Conservation (phyloP, 2,797 vertebrate genomes). For the Cichlasoma orientale region DNA sequence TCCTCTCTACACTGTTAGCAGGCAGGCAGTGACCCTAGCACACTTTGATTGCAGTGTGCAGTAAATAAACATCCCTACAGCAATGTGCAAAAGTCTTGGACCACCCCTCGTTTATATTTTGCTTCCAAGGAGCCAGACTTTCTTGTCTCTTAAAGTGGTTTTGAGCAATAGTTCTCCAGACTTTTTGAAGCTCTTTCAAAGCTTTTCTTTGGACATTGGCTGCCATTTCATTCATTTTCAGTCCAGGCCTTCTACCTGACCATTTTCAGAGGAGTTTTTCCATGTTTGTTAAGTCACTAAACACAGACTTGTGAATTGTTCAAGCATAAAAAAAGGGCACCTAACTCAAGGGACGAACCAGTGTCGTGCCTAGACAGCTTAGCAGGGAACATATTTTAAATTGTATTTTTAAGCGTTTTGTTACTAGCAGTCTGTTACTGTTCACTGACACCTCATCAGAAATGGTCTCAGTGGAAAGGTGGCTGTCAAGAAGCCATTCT, state of each 20-base stretch:
- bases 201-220: neutral
- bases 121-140: neutral
- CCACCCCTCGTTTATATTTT: neutral
- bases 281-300: too few species aligned
- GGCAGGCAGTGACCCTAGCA: constrained; percentile 50
- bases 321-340: too few species aligned
- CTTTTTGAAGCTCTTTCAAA: neutral
- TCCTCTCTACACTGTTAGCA: constrained; percentile 43
- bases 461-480: too few species aligned
- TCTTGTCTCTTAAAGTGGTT: neutral
- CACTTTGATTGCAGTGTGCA: constrained; percentile 73
- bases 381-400: neutral
- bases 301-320: too few species aligned
- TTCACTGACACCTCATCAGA: too few species aligned
- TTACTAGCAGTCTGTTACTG: neutral
- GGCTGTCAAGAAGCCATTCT: too few species aligned
- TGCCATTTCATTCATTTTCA: neutral
- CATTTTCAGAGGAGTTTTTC: too few species aligned
- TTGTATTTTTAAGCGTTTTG: neutral
- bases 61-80: constrained; percentile 75
- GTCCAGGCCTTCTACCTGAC: too few species aligned
- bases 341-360: too few species aligned
- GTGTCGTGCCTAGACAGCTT: too few species aligned
- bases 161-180: neutral
- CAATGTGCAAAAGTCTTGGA: neutral